Percentiles rank a stretch among this genome's conserved stretches.
phyloP scores from a whole-genome alignment of 2,888 invertebrate species.

The Rhagophthalmus giganteus region DNA sequence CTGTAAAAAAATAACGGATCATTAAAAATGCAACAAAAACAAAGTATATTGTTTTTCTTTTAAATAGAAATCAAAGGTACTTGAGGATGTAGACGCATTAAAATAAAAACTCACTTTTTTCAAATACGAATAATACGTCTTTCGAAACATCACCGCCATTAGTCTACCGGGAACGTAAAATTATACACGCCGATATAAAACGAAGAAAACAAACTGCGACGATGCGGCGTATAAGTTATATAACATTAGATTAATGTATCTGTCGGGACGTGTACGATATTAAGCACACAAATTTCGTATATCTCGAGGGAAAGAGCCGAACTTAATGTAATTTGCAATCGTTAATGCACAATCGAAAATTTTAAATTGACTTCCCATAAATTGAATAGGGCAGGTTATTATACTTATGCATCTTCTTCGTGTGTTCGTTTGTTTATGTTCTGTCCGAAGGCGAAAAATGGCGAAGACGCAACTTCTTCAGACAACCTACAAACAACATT shows the following conservation, averaged over 20 bases:
- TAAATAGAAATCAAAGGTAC: too few species aligned
- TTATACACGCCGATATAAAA: not conserved
- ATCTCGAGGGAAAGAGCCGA: not conserved
- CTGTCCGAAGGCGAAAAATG: conserved; percentile 14
- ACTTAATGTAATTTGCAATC: not conserved
- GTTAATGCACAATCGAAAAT: not conserved
- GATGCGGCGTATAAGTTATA: not conserved
- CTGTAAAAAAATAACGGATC: too few species aligned
- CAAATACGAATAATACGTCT: too few species aligned
- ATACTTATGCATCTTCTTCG: not conserved
- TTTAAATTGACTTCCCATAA: not conserved
- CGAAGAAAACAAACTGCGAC: not conserved
- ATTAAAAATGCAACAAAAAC: too few species aligned
- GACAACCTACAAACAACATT: conserved; percentile 21
- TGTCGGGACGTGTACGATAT: not conserved
- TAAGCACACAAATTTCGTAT: not conserved
- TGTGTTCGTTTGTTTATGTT: conserved; percentile 2
- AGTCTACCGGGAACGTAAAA: not conserved
- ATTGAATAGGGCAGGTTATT: not conserved
- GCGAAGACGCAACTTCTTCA: conserved; percentile 23
- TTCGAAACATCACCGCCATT: not conserved
- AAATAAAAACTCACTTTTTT: too few species aligned
- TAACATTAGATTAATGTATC: not conserved
- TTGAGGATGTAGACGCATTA: too few species aligned
- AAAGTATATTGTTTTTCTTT: too few species aligned